Percentiles rank a stretch among this genome's conserved stretches.
Conservation (phyloP, 2,113 vertebrate species). For the Cyrtonyx montezumae region DNA sequence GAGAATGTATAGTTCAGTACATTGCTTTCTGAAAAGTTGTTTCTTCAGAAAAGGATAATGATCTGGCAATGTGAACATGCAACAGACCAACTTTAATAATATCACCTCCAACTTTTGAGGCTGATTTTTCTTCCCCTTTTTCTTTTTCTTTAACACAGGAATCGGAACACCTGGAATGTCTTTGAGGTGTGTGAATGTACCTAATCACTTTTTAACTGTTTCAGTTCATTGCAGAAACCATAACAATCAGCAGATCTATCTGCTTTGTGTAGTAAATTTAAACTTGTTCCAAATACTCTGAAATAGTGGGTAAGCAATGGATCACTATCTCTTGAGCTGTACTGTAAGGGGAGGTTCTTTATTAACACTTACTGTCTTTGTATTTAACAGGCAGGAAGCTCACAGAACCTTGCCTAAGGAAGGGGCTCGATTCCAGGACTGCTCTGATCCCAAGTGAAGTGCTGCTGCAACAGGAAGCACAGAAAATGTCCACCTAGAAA, state of each 20-base stretch:
- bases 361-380: background rate
- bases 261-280: background rate
- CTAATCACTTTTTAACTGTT: background rate
- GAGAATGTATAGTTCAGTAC: background rate
- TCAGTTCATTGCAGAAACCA: background rate
- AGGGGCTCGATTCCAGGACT: background rate
- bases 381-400: background rate
- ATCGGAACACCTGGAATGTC: slow-evolving; percentile 7
- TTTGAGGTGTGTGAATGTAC: background rate
- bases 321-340: background rate
- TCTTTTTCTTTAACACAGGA: background rate
- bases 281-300: background rate
- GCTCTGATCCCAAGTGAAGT: background rate
- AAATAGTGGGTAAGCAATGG: background rate
- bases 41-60: background rate
- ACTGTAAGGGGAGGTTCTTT: background rate
- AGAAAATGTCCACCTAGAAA: background rate
- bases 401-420: background rate
- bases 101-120: background rate
- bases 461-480: background rate
- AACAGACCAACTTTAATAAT: background rate
- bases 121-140: background rate
- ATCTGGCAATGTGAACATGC: background rate
- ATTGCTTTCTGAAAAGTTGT: background rate
- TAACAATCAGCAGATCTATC: background rate